Base-by-base conservation (phyloP, 2,888 invertebrate genomes). In the Drosophila atripex region DNA sequence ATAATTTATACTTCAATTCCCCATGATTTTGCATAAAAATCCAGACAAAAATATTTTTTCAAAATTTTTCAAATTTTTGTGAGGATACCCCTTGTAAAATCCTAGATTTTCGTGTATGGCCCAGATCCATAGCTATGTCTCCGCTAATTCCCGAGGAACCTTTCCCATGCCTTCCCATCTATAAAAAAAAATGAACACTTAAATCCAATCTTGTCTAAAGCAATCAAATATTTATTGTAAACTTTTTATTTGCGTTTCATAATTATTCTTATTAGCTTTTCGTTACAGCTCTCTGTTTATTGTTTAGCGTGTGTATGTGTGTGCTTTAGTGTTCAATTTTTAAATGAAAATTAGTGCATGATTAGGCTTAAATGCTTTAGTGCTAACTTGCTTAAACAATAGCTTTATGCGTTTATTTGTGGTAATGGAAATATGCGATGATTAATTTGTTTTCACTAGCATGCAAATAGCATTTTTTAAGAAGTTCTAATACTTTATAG, bases 211-310 rank as follows among this genome's bases (percentile, higher is more conserved):
- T 41, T 18, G 39, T 85, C 78, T 84, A 88, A 88, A 88, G 89
- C 87, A 76, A 78, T 76, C 68, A 56, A 74, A 73, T 77, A 75
- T 70, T 88, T 80, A 80, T 83, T 86, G 72, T 78, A 84, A 88
- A 73, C 69, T 73, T 72, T 71, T 59, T 16, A 43, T 76, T 75
- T 76, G 71, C 79, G 66, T 72, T 77, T 74, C 69, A 78, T 70
- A 76, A 76, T 72, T 64, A 57, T 60, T 45, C 56, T 54, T 32
- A 32, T 56, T 54, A 59, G 78, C 78, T 74, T 74, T 60, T 72
- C 65, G 50, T 66, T 76, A 78, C 71, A 78, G 60, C 64, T 72
- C 57, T 65, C 21, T 18, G 47, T 55, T 46, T 53, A 66, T 65
- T 43, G 43, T 28, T 32, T 68, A 68, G 59, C 51, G 38, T 35